Conservation (phyloP, 2,113 vertebrate genomes). For the Tachycineta bicolor region DNA sequence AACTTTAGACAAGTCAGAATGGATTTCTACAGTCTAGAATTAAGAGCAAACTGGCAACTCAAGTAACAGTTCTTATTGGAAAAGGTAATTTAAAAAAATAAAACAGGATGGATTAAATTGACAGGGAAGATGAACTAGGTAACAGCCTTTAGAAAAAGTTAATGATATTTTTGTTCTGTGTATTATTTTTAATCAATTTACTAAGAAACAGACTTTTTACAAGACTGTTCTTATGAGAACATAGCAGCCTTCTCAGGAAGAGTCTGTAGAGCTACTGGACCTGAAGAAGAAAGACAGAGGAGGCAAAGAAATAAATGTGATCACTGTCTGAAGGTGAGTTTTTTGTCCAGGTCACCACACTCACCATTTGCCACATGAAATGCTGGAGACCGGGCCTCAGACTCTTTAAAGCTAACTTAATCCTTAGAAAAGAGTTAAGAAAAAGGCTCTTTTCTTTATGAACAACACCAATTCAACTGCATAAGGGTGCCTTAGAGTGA, state of each 20-base stretch:
- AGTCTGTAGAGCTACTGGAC: neutral
- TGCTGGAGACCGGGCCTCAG: neutral
- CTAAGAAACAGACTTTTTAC: neutral
- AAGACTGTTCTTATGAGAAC: neutral
- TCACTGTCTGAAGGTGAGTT: neutral
- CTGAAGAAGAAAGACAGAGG: neutral
- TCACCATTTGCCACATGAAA: neutral
- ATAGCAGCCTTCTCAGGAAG: neutral
- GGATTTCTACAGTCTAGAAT: neutral
- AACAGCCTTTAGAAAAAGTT: neutral
- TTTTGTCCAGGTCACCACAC: neutral
- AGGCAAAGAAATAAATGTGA: neutral
- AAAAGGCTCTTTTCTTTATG: neutral
- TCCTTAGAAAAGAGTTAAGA: neutral
- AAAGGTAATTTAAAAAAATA: neutral
- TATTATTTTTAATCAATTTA: neutral
- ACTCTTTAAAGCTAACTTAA: neutral
- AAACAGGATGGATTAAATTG: neutral
- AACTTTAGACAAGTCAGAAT: neutral
- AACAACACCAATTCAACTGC: neutral
- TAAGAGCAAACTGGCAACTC: neutral
- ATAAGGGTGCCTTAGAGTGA: neutral
- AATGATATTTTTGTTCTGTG: neutral
- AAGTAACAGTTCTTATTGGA: neutral
- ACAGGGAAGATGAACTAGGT: neutral